These are phyloP conservation scores for Eucriotettix oculatus DNA, from an alignment of 2,888 invertebrate genomes.

Conservation along the genomic window DNA sequence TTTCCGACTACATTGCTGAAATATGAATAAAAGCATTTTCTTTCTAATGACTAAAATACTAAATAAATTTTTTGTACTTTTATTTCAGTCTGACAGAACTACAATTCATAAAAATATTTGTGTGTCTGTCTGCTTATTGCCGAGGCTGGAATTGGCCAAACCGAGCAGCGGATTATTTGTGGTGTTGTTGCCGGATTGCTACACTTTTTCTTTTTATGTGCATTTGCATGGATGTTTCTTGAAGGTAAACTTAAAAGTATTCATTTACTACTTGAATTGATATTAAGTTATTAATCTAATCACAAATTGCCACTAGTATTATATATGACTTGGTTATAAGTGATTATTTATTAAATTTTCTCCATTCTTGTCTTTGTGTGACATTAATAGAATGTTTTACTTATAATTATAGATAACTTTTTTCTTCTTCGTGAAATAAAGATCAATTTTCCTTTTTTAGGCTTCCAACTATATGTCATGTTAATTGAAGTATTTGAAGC, in stretches of 20 bases:
- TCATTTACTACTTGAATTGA: background rate
- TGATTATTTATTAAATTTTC: background rate
- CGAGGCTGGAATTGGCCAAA: slow-evolving; percentile 80
- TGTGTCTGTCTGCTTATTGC: slow-evolving; percentile 82
- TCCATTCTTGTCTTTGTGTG: background rate
- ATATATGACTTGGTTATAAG: background rate
- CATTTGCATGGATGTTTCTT: slow-evolving; percentile 92
- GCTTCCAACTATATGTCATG: slow-evolving; percentile 90
- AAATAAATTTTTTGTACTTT: background rate
- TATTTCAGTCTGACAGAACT: slow-evolving; percentile 66
- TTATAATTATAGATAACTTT: background rate
- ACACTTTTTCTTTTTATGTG: slow-evolving; percentile 79
- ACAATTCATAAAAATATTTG: slow-evolving; percentile 92
- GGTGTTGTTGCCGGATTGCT: slow-evolving; percentile 76
- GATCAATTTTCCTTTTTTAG: slow-evolving; percentile 27
- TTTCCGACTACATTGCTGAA: slow-evolving; percentile 32
- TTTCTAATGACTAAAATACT: background rate
- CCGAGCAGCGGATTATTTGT: slow-evolving; percentile 67
- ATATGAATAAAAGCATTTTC: background rate
- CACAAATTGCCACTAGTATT: background rate
- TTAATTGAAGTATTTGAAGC: slow-evolving; percentile 85
- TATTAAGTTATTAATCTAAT: background rate
- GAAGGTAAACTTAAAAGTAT: slow-evolving; percentile 45
- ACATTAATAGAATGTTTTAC: background rate
- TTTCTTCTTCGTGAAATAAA: background rate